Conservation (phyloP, 2,888 invertebrate species). For the Heliconius sara region DNA sequence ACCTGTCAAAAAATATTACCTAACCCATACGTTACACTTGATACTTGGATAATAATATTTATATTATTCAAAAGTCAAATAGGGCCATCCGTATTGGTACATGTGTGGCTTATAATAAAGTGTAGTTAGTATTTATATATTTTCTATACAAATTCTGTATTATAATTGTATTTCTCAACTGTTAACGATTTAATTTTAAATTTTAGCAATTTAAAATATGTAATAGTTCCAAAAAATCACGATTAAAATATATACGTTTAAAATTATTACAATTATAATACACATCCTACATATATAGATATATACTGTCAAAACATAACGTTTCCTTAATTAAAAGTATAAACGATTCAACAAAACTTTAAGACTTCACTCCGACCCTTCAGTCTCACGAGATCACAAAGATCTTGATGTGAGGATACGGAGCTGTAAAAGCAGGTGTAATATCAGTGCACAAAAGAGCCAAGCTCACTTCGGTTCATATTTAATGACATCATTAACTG, state of each 20-base stretch:
- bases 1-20: conserved; percentile 46
- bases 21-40: conserved; percentile 41
- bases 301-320: background rate
- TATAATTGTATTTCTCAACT: background rate
- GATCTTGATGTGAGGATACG: conserved; percentile 42
- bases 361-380: conserved; percentile 18
- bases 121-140: background rate
- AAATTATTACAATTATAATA: background rate
- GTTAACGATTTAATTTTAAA: background rate
- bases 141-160: background rate
- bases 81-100: conserved; percentile 34
- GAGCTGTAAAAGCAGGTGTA: conserved; percentile 42
- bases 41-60: conserved; percentile 34
- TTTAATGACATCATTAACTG: conserved; percentile 82
- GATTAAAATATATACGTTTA: background rate
- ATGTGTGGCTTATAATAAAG: conserved; percentile 19
- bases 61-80: conserved; percentile 42
- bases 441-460: conserved; percentile 56
- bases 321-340: conserved; percentile 15
- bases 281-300: background rate
- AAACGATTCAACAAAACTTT: conserved; percentile 9
- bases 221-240: background rate
- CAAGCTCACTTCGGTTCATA: conserved; percentile 65
- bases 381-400: conserved; percentile 36
- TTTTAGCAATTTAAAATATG: background rate